Conservation (phyloP, 2,113 vertebrate genomes). For the Anser cygnoides region DNA sequence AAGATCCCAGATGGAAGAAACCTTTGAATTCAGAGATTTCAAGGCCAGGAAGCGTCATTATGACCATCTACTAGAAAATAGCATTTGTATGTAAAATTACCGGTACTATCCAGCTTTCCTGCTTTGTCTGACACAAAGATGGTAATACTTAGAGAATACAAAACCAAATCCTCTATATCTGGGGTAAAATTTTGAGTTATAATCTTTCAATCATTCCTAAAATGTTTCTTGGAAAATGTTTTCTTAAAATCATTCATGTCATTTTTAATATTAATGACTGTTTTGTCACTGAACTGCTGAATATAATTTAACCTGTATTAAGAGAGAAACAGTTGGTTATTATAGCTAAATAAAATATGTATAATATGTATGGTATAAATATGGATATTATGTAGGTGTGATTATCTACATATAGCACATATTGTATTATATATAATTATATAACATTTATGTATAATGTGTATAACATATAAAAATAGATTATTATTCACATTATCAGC, state of each 20-base stretch:
- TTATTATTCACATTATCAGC: neutral
- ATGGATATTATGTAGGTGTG: neutral
- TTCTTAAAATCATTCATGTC: neutral
- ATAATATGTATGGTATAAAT: neutral
- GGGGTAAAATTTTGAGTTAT: neutral
- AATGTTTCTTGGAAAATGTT: neutral
- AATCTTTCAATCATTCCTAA: neutral
- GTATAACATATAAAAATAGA: neutral
- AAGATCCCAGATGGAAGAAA: neutral
- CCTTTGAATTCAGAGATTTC: neutral
- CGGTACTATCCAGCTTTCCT: neutral
- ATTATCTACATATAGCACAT: neutral
- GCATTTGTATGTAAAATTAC: neutral
- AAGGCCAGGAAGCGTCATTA: neutral
- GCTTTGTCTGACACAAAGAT: neutral
- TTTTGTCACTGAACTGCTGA: neutral
- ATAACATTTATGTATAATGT: neutral
- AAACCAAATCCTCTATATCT: neutral
- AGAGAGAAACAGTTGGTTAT: neutral
- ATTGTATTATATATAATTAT: neutral
- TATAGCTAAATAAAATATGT: neutral
- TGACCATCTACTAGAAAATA: neutral
- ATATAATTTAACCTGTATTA: neutral
- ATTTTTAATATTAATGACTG: neutral
- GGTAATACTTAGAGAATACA: neutral